Evolutionary conservation across 2,797 vertebrate genomes (phyloP).

Genomic region (Sylvia borin): DNA sequence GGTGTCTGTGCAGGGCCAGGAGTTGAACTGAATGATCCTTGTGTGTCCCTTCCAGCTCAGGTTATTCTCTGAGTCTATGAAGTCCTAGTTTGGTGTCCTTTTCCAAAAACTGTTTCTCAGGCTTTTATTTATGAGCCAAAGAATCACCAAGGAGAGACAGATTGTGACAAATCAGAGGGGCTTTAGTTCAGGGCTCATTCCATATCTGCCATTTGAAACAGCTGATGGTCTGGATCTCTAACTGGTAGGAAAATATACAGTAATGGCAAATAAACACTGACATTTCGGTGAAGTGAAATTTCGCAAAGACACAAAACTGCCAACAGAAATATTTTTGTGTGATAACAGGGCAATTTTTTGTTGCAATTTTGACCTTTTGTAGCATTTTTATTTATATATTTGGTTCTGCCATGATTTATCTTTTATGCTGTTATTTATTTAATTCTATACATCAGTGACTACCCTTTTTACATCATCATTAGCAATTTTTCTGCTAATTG

Average conservation of each 20-base stretch:
- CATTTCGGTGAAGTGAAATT: background rate
- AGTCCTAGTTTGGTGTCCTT: background rate
- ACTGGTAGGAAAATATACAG: background rate
- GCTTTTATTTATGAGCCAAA: background rate
- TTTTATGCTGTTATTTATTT: background rate
- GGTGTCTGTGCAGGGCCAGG: background rate
- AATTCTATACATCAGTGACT: background rate
- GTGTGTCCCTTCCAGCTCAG: background rate
- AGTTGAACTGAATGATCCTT: rapidly evolving
- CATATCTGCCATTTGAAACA: background rate
- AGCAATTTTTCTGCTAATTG: background rate
- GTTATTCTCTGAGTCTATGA: background rate
- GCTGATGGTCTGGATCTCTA: background rate
- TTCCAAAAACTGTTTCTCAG: background rate
- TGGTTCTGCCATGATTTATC: background rate
- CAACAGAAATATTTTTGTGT: constrained; percentile 31
- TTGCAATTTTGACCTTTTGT: constrained; percentile 24
- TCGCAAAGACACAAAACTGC: constrained; percentile 4
- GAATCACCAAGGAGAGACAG: background rate
- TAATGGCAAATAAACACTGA: background rate
- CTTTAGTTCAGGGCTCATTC: background rate
- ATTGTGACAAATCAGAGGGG: too few relatives aligned
- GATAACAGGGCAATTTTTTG: background rate
- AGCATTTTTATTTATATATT: constrained; percentile 14
- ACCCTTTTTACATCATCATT: background rate